Evolutionary conservation across 2,797 vertebrate genomes (phyloP).

Genomic region (Trichosurus vulpecula): DNA sequence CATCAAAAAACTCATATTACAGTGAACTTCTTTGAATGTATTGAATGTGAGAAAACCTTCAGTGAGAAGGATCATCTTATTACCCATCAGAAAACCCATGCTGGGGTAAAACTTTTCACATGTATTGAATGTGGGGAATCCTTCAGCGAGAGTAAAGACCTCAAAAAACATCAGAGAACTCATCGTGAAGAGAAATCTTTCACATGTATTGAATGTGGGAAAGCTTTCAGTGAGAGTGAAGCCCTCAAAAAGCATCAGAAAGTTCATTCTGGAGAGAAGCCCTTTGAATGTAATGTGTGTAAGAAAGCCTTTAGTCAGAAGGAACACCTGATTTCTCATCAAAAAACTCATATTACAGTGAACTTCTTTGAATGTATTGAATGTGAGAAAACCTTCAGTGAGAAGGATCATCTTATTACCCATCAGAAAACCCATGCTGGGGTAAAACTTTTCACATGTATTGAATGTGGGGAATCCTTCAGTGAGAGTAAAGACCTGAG

Average conservation of each 20-base stretch:
- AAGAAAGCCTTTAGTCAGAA: slow-evolving; percentile 36
- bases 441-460: not conserved
- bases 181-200: not conserved
- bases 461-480: slow-evolving; percentile 33
- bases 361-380: not conserved
- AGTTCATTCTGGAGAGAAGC: slow-evolving; percentile 31
- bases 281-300: slow-evolving; percentile 24
- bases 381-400: slow-evolving; percentile 42
- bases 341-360: not conserved
- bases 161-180: slow-evolving; percentile 17
- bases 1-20: slow-evolving; percentile 63
- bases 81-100: not conserved
- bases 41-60: slow-evolving; percentile 24
- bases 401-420: not conserved
- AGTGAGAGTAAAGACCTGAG: not conserved
- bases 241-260: not conserved
- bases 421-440: slow-evolving; percentile 21
- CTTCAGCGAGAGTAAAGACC: too few relatives aligned
- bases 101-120: too few relatives aligned
- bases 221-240: slow-evolving; percentile 26
- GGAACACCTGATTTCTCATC: not conserved
- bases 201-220: not conserved
- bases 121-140: too few relatives aligned
- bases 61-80: slow-evolving; percentile 6
- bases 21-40: not conserved